Percentiles rank a stretch among this genome's conserved stretches.
phyloP scores from a whole-genome alignment of 2,888 invertebrate species.

The Euproctis similis region DNA sequence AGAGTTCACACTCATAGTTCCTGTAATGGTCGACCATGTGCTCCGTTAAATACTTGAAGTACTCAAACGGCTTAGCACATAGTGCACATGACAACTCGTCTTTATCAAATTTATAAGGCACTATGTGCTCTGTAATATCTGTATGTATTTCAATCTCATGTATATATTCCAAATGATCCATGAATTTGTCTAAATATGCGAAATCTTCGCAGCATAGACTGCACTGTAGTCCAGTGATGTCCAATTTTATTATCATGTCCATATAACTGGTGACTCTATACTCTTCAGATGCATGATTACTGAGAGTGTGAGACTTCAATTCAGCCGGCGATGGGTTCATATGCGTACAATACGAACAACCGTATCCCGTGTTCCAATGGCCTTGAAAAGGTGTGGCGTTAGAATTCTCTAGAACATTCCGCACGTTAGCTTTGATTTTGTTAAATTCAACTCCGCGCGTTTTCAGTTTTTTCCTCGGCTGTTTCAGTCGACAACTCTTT shows the following conservation, averaged over 20 bases:
- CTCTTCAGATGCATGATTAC: slow-evolving; percentile 22
- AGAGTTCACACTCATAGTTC: slow-evolving; percentile 41
- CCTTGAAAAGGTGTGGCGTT: slow-evolving; percentile 46
- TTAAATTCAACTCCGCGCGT: too few species aligned
- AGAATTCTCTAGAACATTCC: slow-evolving; percentile 18
- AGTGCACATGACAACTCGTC: slow-evolving; percentile 30
- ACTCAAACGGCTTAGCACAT: slow-evolving; percentile 35
- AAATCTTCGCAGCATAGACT: slow-evolving; percentile 12
- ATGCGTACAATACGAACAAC: slow-evolving; percentile 37
- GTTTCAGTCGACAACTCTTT: background rate
- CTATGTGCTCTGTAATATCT: slow-evolving; percentile 24
- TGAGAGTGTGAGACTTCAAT: slow-evolving; percentile 39
- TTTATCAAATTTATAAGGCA: slow-evolving; percentile 24
- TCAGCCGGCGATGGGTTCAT: slow-evolving; percentile 27
- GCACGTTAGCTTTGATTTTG: slow-evolving; percentile 11
- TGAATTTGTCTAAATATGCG: slow-evolving; percentile 9
- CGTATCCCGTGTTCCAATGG: slow-evolving; percentile 36
- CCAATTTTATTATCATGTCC: slow-evolving; percentile 36
- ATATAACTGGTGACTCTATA: slow-evolving; percentile 25
- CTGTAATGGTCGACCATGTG: slow-evolving; percentile 52
- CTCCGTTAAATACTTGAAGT: slow-evolving; percentile 38
- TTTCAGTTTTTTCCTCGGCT: slow-evolving; percentile 4
- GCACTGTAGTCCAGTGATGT: slow-evolving; percentile 33
- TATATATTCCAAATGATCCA: slow-evolving; percentile 13
- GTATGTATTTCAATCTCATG: slow-evolving; percentile 15